These are phyloP conservation scores for Catharus minimus DNA, from an alignment of 2,113 vertebrate genomes.

Conservation along the genomic window DNA sequence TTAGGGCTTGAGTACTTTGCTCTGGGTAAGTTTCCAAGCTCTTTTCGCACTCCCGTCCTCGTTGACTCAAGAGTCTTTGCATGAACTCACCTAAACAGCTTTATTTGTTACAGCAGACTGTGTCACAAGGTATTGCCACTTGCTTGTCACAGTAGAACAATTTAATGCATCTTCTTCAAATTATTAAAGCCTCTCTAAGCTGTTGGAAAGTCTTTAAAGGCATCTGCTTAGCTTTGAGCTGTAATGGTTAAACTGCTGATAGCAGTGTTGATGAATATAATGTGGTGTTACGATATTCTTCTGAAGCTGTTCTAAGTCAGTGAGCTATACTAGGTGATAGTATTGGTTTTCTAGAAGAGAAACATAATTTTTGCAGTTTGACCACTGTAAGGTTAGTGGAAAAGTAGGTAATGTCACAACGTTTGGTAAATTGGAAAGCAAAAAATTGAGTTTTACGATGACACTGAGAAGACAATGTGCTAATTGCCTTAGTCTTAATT, in stretches of 20 bases:
- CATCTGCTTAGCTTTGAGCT: background rate
- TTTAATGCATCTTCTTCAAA: background rate
- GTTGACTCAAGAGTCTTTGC: constrained; percentile 31
- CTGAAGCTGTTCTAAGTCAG: background rate
- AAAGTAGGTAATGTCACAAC: background rate
- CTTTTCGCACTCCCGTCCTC: constrained; percentile 41
- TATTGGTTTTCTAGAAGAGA: background rate
- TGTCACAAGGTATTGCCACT: constrained; percentile 53
- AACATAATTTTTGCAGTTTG: background rate
- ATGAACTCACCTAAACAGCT: constrained; percentile 34
- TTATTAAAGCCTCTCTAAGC: background rate
- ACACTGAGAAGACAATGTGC: background rate
- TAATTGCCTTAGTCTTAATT: background rate
- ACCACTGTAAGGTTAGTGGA: background rate
- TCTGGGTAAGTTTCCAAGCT: constrained; percentile 73
- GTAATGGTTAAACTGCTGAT: background rate
- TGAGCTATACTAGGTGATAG: background rate
- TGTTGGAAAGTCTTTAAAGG: background rate
- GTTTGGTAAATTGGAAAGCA: background rate
- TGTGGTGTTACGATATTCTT: background rate
- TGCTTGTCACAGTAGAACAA: background rate
- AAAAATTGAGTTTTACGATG: background rate
- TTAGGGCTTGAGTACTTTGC: constrained; percentile 77
- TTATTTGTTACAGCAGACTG: constrained; percentile 33
- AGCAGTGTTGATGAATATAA: background rate